These are phyloP conservation scores for Leptura quadrifasciata DNA, from an alignment of 2,888 invertebrate genomes.

Conservation along the genomic window DNA sequence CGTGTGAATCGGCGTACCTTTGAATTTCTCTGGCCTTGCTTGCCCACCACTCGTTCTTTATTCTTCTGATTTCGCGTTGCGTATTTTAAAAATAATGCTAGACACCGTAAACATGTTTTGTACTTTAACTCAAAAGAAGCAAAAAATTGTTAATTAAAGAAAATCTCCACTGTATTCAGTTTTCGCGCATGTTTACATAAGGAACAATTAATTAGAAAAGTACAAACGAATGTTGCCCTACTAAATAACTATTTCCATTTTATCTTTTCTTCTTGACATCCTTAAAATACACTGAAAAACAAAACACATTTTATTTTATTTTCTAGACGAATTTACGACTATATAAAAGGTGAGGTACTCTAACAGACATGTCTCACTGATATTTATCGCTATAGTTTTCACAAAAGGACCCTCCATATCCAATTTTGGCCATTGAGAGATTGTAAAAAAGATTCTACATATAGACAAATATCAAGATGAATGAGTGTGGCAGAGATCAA, in stretches of 20 bases:
- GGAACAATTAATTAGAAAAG: no score
- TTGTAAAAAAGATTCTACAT: conserved; percentile 17
- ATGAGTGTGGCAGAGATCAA: conserved; percentile 36
- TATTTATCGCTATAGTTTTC: not conserved
- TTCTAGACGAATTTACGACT: not conserved
- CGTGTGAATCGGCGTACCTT: no score
- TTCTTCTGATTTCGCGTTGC: no score
- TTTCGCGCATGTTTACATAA: no score
- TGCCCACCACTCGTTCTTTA: no score
- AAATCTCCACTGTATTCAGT: no score
- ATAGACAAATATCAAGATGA: conserved; percentile 52
- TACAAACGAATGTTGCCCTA: no score
- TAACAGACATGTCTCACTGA: not conserved
- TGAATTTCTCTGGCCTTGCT: no score
- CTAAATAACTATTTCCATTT: not conserved
- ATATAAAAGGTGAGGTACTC: not conserved
- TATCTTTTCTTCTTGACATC: not conserved
- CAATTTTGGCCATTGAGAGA: conserved; percentile 13
- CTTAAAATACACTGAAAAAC: not conserved
- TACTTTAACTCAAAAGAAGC: no score
- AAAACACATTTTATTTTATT: not conserved
- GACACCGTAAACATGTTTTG: no score
- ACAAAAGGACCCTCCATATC: not conserved
- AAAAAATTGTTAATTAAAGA: no score
- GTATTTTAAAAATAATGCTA: no score